Evolutionary conservation across 1,140 invertebrate genomes (phyloP).

Genomic region (Himalopsyche phryganea): DNA sequence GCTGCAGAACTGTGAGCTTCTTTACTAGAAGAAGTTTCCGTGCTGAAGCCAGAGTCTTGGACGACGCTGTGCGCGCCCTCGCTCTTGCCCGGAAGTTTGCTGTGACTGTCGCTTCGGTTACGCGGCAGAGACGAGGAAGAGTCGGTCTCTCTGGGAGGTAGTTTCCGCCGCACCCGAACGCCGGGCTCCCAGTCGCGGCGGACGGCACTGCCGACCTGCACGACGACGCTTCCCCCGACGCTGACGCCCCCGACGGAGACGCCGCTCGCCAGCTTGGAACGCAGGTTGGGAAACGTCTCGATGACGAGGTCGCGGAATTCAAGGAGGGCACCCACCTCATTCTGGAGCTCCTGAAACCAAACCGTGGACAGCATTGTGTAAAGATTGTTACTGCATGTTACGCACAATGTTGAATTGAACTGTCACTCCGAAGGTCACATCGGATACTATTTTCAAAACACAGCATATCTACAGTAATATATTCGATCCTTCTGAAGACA

Average conservation of each 20-base stretch:
- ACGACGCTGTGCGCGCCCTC: constrained; percentile 62
- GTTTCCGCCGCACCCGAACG: constrained; percentile 68
- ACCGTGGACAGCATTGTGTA: background rate
- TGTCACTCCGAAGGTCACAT: no score
- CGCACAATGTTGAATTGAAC: background rate
- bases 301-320: constrained; percentile 88
- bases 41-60: constrained; percentile 82
- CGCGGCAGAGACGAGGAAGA: constrained; percentile 56
- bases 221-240: constrained; percentile 45
- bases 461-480: no score
- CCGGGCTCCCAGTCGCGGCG: constrained; percentile 71
- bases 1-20: constrained; percentile 63
- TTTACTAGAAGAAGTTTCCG: constrained; percentile 73
- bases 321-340: constrained; percentile 83
- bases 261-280: constrained; percentile 67
- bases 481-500: no score
- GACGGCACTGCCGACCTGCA: constrained; percentile 40
- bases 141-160: constrained; percentile 57
- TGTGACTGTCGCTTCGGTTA: constrained; percentile 64
- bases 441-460: no score
- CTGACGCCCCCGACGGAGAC: constrained; percentile 37
- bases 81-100: constrained; percentile 50
- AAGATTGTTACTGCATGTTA: background rate
- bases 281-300: constrained; percentile 84
- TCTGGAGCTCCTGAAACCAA: constrained; percentile 70